Evolutionary conservation across 2,797 vertebrate species (phyloP).

Genomic region (Tokudaia tokunoshimensis): DNA sequence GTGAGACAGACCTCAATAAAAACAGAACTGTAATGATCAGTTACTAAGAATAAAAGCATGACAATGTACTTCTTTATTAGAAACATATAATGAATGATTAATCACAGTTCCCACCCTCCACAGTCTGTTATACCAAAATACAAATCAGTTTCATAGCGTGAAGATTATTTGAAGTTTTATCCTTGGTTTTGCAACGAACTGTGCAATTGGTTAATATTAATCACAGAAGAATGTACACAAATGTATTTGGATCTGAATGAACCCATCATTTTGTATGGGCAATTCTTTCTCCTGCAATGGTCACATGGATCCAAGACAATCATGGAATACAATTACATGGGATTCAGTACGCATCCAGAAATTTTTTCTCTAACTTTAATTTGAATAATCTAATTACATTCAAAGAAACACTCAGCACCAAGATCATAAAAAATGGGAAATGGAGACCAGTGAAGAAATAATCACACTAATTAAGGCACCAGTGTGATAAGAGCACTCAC

Average conservation of each 20-base stretch:
- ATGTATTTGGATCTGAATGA: not conserved
- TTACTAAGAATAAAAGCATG: not conserved
- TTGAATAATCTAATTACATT: not conserved
- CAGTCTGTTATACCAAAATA: not conserved
- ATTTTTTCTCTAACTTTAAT: not conserved
- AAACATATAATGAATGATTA: not conserved
- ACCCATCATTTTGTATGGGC: not conserved
- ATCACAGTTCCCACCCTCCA: not conserved
- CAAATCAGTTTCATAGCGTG: not conserved
- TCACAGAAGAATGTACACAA: not conserved
- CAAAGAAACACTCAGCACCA: not conserved
- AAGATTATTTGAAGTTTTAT: slow-evolving; percentile 22
- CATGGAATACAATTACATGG: too few species aligned
- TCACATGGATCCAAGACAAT: not conserved
- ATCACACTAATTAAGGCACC: not conserved
- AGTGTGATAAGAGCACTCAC: not conserved
- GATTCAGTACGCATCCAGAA: not conserved
- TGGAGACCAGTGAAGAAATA: not conserved
- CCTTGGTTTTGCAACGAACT: not conserved
- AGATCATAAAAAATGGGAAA: not conserved
- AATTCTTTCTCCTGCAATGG: not conserved
- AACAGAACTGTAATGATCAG: not conserved
- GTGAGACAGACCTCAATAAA: slow-evolving; percentile 3
- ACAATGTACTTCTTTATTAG: not conserved
- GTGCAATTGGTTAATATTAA: not conserved